Percentiles rank a stretch among this genome's conserved stretches.
Evolutionary conservation across 2,797 vertebrate species (phyloP).

Genomic region (Parambassis ranga): DNA sequence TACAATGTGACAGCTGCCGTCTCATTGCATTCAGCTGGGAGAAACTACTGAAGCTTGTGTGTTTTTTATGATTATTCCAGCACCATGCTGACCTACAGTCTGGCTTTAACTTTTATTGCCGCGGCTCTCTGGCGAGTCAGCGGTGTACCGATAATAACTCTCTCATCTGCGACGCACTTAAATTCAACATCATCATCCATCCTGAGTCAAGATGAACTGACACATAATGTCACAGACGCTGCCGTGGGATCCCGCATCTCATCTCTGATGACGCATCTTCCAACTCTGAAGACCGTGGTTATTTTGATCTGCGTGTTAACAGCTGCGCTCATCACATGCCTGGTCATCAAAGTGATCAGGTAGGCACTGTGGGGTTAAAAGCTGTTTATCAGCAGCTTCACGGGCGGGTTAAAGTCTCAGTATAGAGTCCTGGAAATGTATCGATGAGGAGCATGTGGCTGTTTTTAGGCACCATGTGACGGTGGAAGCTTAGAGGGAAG

Average conservation of each 20-base stretch:
- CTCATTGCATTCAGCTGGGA: constrained; percentile 20
- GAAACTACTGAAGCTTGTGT: neutral
- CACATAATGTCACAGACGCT: constrained; percentile 58
- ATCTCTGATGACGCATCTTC: constrained; percentile 83
- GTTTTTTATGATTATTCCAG: neutral
- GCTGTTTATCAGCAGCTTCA: no score
- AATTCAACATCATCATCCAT: constrained; percentile 64
- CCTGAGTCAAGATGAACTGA: constrained; percentile 13
- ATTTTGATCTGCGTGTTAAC: constrained; percentile 86
- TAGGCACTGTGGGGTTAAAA: no score
- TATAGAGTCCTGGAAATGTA: neutral
- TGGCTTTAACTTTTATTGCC: constrained; percentile 56
- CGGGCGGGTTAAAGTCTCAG: neutral
- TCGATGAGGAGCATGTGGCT: constrained; percentile 19
- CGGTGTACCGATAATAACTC: constrained; percentile 44
- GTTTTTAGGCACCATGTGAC: constrained; percentile 5
- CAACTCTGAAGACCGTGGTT: constrained; percentile 88
- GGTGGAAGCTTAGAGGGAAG: neutral
- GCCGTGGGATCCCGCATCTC: constrained; percentile 80
- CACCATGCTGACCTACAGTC: constrained; percentile 50
- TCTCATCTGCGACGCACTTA: constrained; percentile 53
- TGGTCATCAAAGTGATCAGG: constrained; percentile 91
- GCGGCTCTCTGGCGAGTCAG: constrained; percentile 55
- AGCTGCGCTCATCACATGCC: constrained; percentile 85
- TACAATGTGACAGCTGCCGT: constrained; percentile 62